These are phyloP conservation scores for Cosmia trapezina DNA, from an alignment of 2,888 invertebrate species.

Conservation along the genomic window DNA sequence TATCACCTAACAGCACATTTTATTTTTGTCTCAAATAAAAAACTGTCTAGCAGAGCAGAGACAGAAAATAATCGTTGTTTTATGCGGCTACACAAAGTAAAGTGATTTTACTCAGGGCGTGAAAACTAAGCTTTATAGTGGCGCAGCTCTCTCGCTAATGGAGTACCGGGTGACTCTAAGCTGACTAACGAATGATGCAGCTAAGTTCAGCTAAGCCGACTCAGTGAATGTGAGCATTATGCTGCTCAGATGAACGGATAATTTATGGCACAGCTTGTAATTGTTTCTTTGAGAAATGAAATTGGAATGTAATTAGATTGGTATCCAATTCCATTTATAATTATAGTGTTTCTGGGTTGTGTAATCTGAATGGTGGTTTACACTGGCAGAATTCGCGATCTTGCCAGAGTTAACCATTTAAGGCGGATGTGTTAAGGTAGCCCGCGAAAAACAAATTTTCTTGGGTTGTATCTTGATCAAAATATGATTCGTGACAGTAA, in stretches of 20 bases:
- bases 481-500: too few species aligned
- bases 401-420: background rate
- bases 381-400: background rate
- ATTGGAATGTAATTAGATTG: constrained; percentile 48
- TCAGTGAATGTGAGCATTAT: constrained; percentile 36
- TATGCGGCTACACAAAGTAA: constrained; percentile 40
- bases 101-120: constrained; percentile 51
- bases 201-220: constrained; percentile 27
- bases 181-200: constrained; percentile 61
- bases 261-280: constrained; percentile 30
- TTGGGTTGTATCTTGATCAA: too few species aligned
- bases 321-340: constrained; percentile 13
- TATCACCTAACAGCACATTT: constrained; percentile 1
- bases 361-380: constrained; percentile 11
- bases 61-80: constrained; percentile 43
- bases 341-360: constrained; percentile 7
- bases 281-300: constrained; percentile 44
- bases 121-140: constrained; percentile 51
- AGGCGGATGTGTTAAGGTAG: too few species aligned
- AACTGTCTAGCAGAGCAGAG: constrained; percentile 12
- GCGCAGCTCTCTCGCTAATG: constrained; percentile 45
- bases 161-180: constrained; percentile 56
- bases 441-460: too few species aligned
- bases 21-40: constrained; percentile 9
- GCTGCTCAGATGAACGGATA: constrained; percentile 18